Evolutionary conservation across 2,113 vertebrate genomes (phyloP).

Genomic region (Lampris incognitus): DNA sequence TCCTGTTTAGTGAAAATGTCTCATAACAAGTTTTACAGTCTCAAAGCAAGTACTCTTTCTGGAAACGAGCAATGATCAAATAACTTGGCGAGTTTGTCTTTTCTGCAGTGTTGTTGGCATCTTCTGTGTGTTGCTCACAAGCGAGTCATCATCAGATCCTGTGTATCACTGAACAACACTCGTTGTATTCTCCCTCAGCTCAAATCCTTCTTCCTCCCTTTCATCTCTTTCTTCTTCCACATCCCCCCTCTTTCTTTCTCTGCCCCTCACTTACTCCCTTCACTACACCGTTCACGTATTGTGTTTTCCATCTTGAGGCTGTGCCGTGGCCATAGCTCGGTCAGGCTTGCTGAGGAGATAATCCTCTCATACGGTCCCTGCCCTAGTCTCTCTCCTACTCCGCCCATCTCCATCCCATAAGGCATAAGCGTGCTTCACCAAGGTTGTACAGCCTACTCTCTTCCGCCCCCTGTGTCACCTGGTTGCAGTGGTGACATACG

Average conservation of each 20-base stretch:
- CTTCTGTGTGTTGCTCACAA: too few relatives aligned
- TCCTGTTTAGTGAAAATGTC: too few relatives aligned
- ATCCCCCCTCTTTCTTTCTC: conserved; percentile 4
- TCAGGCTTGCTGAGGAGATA: conserved; percentile 29
- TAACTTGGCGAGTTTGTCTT: too few relatives aligned
- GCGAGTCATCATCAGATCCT: too few relatives aligned
- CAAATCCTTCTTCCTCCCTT: not conserved
- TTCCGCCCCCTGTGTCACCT: conserved; percentile 40
- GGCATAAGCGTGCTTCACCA: conserved; percentile 23
- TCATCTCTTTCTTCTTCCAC: not conserved
- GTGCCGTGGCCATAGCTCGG: conserved; percentile 28
- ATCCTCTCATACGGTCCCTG: conserved; percentile 28
- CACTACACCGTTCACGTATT: too few relatives aligned
- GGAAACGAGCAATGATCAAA: too few relatives aligned
- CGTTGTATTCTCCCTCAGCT: too few relatives aligned
- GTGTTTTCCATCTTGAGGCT: not conserved
- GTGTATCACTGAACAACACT: too few relatives aligned
- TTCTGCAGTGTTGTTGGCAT: too few relatives aligned
- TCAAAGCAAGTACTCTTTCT: too few relatives aligned
- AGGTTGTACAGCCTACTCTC: conserved; percentile 25
- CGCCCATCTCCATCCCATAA: conserved; percentile 2
- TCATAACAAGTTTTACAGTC: too few relatives aligned
- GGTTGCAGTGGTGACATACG: conserved; percentile 30
- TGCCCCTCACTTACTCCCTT: not conserved
- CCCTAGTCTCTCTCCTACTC: not conserved